These are phyloP conservation scores for Lasioglossum marginatum DNA, from an alignment of 2,888 invertebrate species.

Conservation along the genomic window DNA sequence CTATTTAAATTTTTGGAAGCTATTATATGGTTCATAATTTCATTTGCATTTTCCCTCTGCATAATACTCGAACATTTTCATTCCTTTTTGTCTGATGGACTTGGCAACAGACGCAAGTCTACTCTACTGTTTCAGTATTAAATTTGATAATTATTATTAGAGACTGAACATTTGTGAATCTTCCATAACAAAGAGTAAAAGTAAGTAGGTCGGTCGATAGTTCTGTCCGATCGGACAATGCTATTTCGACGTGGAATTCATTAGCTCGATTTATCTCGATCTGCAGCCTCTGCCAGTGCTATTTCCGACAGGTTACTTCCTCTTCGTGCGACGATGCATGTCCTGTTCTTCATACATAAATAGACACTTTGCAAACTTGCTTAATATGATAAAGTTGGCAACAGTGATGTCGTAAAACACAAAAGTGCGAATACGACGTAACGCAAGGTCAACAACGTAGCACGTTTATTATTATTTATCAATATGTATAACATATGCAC, in stretches of 20 bases:
- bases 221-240: constrained; percentile 72
- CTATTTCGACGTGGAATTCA: constrained; percentile 79
- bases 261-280: constrained; percentile 78
- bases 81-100: not conserved
- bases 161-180: constrained; percentile 52
- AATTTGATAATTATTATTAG: constrained; percentile 18
- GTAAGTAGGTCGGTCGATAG: constrained; percentile 79
- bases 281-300: constrained; percentile 58
- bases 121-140: not conserved
- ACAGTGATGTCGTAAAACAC: not conserved
- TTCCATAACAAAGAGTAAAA: constrained; percentile 63
- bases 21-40: not conserved
- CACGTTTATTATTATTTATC: not conserved
- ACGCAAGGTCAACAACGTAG: not conserved
- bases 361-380: constrained; percentile 28
- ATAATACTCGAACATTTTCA: not conserved
- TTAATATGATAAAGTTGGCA: constrained; percentile 23
- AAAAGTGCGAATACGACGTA: not conserved
- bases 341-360: constrained; percentile 43
- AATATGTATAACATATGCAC: not conserved
- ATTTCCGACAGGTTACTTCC: constrained; percentile 66
- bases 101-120: not conserved
- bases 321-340: constrained; percentile 49
- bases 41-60: not conserved
- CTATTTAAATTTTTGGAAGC: not conserved